phyloP scores from a whole-genome alignment of 2,113 vertebrate genomes.

The Procavia capensis region DNA sequence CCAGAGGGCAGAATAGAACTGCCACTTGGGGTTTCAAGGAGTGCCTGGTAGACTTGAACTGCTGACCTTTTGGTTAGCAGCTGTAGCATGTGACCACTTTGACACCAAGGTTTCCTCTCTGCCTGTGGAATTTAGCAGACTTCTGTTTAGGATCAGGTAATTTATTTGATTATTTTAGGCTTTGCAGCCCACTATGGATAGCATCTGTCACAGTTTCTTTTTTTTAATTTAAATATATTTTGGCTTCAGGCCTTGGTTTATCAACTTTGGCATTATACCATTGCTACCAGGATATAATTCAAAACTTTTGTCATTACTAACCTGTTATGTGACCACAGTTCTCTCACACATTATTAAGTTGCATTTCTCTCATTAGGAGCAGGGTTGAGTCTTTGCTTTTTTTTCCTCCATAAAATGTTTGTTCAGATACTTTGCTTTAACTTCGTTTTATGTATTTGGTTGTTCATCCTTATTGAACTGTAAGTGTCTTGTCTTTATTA shows the following conservation, averaged over 20 bases:
- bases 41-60: too few species aligned
- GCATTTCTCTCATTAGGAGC: background rate
- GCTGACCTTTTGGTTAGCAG: too few species aligned
- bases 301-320: background rate
- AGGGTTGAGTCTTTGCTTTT: slow-evolving; percentile 19
- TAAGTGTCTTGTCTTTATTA: slow-evolving; percentile 2
- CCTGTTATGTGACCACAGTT: background rate
- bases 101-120: too few species aligned
- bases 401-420: slow-evolving; percentile 30
- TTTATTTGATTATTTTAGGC: slow-evolving; percentile 50
- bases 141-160: background rate
- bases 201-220: background rate
- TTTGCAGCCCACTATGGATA: background rate
- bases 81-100: too few species aligned
- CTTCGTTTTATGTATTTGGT: slow-evolving; percentile 16
- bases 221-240: background rate
- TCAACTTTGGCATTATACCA: background rate
- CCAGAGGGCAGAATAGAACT: too few species aligned
- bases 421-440: slow-evolving; percentile 37
- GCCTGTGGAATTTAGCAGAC: too few species aligned
- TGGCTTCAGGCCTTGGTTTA: background rate
- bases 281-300: background rate
- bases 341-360: slow-evolving; percentile 31
- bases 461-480: background rate
- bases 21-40: too few species aligned